Conservation (phyloP, 2,888 invertebrate species). For the Hemistola chrysoprasaria region DNA sequence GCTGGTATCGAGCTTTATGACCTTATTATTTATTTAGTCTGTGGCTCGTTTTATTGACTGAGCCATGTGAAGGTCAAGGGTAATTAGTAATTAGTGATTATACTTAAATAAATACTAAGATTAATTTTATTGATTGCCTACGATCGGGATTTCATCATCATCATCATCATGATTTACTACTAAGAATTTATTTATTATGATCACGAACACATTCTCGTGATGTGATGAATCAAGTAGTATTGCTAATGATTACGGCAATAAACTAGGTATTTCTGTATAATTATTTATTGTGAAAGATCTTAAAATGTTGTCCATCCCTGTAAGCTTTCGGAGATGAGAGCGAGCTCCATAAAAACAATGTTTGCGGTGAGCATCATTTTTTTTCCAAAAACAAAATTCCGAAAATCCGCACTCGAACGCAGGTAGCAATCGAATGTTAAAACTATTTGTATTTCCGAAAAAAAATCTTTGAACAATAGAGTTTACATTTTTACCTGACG, state of each 20-base stretch:
- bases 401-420: slow-evolving; percentile 72
- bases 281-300: not conserved
- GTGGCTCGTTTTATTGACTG: slow-evolving; percentile 32
- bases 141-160: no score
- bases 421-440: slow-evolving; percentile 76
- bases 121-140: not conserved
- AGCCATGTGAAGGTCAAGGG: not conserved
- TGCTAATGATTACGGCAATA: not conserved
- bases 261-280: not conserved
- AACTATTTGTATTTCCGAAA: slow-evolving; percentile 78
- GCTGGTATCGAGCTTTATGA: slow-evolving; percentile 44
- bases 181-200: no score
- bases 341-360: slow-evolving; percentile 77
- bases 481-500: slow-evolving; percentile 70
- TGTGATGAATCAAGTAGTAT: no score
- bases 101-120: not conserved
- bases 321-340: slow-evolving; percentile 45
- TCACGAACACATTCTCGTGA: no score
- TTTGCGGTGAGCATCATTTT: slow-evolving; percentile 75
- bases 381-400: slow-evolving; percentile 70
- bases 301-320: slow-evolving; percentile 47
- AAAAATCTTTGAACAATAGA: slow-evolving; percentile 69
- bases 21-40: slow-evolving; percentile 48
- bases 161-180: no score
- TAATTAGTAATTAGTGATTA: slow-evolving; percentile 1